These are phyloP conservation scores for Phocides pigmalion DNA, from an alignment of 1,140 invertebrate species.

Conservation along the genomic window DNA sequence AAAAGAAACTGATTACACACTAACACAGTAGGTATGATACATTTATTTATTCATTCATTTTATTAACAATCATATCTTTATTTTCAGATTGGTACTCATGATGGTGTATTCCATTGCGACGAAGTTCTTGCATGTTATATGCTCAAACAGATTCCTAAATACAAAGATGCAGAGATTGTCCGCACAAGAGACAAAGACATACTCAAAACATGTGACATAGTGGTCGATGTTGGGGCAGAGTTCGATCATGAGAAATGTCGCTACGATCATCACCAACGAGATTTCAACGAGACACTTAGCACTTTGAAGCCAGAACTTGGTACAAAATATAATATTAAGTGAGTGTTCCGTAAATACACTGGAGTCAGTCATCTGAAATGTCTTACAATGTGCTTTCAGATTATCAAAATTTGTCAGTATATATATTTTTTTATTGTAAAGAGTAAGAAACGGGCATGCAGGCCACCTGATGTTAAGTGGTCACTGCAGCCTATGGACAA, in stretches of 20 bases:
- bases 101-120: constrained; percentile 96
- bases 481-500: no score
- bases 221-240: constrained; percentile 97
- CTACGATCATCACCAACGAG: constrained; percentile 98
- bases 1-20: no score
- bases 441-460: no score
- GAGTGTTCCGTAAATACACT: constrained; percentile 47
- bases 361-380: no score
- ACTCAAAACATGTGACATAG: constrained; percentile 94
- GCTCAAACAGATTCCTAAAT: constrained; percentile 92
- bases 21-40: no score
- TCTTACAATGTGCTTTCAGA: no score
- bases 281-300: constrained; percentile 85
- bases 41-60: no score
- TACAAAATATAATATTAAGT: constrained; percentile 84
- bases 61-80: no score
- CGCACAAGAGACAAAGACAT: constrained; percentile 86
- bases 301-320: constrained; percentile 82
- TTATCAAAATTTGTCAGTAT: no score
- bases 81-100: constrained; percentile 90
- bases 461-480: no score
- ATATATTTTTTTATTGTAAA: no score
- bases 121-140: constrained; percentile 97
- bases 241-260: constrained; percentile 91
- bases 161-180: constrained; percentile 92